Evolutionary conservation across 2,113 vertebrate genomes (phyloP).

Genomic region (Archocentrus centrarchus): DNA sequence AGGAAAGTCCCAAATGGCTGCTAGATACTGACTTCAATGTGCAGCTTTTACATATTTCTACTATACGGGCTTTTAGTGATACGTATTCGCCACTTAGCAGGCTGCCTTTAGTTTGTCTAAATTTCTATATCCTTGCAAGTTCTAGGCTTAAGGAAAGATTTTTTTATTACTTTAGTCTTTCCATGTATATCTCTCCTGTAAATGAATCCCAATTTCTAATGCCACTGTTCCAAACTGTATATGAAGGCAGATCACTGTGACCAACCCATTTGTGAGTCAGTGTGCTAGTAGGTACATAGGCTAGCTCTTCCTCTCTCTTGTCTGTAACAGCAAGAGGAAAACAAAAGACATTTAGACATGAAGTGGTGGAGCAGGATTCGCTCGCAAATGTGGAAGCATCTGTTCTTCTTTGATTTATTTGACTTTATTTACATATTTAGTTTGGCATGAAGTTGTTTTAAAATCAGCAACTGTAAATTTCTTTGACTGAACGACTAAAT

Average conservation of each 20-base stretch:
- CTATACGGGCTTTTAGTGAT: neutral
- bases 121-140: neutral
- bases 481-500: neutral
- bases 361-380: neutral
- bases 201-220: slow-evolving; percentile 18
- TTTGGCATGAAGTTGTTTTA: neutral
- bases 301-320: slow-evolving; percentile 18
- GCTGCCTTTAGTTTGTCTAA: neutral
- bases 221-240: slow-evolving; percentile 1
- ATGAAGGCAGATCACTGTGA: slow-evolving; percentile 26
- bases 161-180: neutral
- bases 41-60: neutral
- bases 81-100: neutral
- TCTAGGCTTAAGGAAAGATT: neutral
- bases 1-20: neutral
- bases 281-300: slow-evolving; percentile 48
- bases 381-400: neutral
- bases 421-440: neutral
- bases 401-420: neutral
- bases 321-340: slow-evolving; percentile 24
- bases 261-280: slow-evolving; percentile 7
- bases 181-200: neutral
- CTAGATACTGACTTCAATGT: too few relatives aligned
- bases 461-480: neutral
- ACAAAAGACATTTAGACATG: slow-evolving; percentile 18